Base-by-base conservation (phyloP, 1,140 invertebrate genomes). In the Epicauta chinensis region DNA sequence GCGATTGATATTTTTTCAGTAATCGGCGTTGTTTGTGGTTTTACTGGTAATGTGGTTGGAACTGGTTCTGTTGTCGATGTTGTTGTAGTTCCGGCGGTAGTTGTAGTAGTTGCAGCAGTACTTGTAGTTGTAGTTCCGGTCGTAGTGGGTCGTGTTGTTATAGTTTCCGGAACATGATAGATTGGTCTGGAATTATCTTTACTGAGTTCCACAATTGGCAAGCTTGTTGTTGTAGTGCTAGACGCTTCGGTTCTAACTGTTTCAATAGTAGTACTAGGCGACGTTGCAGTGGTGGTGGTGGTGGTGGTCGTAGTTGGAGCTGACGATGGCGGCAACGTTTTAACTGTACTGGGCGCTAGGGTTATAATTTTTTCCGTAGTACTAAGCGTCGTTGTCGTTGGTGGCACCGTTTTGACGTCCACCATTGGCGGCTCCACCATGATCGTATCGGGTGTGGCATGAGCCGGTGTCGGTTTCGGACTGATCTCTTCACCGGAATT, bases 401-500 rank as follows among this genome's bases (percentile, higher is more conserved):
- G 41, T 11, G 39, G 15, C 16, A 51, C 38, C 38, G 34, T 47
- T 51, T 36, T 35, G 10, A 29, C 32, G 16, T 34, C 31, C 5
- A 32, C 39, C 16, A 48, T 10, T 16, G 40, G 55, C 7, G 60
- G 55, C 47, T 67, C 64, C 12, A 69, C 15, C 49, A 65, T 56
- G 12, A 68, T 63, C 3, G 67, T 69, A 41, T 70, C 66, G 1
- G 65, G 61, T 2, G 65, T 67, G 13, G 59, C 58, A 31, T 50
- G 51, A 11, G 38, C 57, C 1, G 49, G 32, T 11, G 61, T 58
- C 39, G 60, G 62, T 40, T 66, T 64, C 2, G 64, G 64, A 17
- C 53, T 61, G 16, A 69, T 66, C 38, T 67, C 63, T 40, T 62
- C 64, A 2, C 63, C 82, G 5, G 81, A 79, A 57, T 82, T 84